Conservation (phyloP, 2,113 vertebrate species). For the Physeter macrocephalus region DNA sequence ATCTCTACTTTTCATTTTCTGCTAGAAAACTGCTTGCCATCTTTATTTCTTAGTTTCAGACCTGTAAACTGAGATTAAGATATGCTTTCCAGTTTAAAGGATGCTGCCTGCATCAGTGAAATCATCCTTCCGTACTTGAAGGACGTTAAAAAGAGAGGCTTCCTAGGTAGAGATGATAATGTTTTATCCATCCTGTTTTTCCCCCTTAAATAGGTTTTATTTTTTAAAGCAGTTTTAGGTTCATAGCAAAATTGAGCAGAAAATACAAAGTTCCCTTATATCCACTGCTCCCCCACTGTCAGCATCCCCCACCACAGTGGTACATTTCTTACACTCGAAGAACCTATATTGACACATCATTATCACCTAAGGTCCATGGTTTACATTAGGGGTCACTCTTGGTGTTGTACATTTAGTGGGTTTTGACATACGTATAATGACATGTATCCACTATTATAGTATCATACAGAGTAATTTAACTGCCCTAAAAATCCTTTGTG, state of each 20-base stretch:
- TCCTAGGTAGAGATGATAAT: background rate
- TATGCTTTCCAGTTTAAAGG: background rate
- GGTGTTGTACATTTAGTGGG: background rate
- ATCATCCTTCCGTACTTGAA: background rate
- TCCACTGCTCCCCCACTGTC: rapidly evolving
- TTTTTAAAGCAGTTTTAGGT: background rate
- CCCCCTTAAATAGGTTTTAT: background rate
- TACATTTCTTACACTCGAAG: background rate
- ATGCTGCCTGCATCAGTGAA: background rate
- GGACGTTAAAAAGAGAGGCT: background rate
- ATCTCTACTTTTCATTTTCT: background rate
- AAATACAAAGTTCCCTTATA: background rate
- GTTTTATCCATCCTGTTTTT: background rate
- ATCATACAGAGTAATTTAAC: background rate
- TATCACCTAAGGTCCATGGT: background rate
- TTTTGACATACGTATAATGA: background rate
- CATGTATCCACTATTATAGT: background rate
- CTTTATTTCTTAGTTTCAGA: slow-evolving; percentile 7
- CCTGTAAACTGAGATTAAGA: background rate
- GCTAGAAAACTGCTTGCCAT: background rate
- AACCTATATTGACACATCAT: background rate
- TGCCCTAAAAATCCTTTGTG: background rate
- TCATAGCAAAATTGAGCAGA: background rate
- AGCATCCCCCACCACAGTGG: background rate
- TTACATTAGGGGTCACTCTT: background rate